Evolutionary conservation across 2,113 vertebrate species (phyloP), one percentile per base, ranked within the genome.

Genomic region (Dipodomys stephensi): DNA sequence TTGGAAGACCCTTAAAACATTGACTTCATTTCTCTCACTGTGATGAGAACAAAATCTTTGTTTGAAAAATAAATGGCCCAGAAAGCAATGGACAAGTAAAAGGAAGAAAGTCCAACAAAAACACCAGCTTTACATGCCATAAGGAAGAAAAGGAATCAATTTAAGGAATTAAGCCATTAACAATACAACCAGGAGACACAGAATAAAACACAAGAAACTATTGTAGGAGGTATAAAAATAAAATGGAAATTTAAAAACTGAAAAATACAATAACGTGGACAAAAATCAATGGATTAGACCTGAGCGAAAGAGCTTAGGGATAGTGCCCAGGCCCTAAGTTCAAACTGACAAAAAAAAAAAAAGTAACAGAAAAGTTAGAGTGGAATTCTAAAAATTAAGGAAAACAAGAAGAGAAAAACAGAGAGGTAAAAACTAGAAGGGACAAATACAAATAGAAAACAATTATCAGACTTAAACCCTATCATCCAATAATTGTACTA

Each of bases 11-110:
- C 53, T 8, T 35, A 44, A 71, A 69, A 67, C 69, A n/a, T 25
- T 87, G 84, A 94, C 88, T 92, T 92, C 93, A 91, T 60, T 76
- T 79, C 62, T 93, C 88, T 90, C 82, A 49, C 88, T 92, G 92
- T 57, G 94, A 84, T 67, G 20, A 87, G 32, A 28, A 32, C 4
- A 68, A 87, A 87, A 77, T 71, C 25, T 69, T 53, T 25, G 30
- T n/a, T 39, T 92, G 84, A 78, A 92, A 94, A 93, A 91, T 68
- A 90, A 89, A 81, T 20, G 89, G 79, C 67, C 83, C 72, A 39
- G 69, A 94, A 95, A 96, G 85, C 49, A 85, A 86, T 25, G 84
- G 39, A 71, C 11, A 69, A 82, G 65, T 20, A 22, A 64, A 91
- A 94, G 82, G 65, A 19, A 39, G 13, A 60, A 44, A 6, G 53